phyloP scores from a whole-genome alignment of 2,797 vertebrate genomes.

The Spinus pinus region DNA sequence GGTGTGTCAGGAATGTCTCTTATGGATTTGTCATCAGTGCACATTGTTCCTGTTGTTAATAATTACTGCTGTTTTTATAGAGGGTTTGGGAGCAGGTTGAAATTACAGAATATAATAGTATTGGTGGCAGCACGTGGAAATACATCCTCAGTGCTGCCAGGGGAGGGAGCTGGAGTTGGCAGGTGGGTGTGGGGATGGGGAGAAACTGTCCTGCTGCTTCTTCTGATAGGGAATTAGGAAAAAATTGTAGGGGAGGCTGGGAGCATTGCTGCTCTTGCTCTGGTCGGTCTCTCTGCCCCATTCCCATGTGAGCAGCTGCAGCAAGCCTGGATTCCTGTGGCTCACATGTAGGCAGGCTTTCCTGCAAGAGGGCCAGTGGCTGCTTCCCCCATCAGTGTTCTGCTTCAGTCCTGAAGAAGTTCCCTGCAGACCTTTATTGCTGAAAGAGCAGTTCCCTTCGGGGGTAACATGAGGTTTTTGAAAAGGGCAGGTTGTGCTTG shows the following conservation, averaged over 20 bases:
- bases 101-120: neutral
- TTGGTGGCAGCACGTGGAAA: neutral
- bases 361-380: neutral
- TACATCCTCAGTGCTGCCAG: neutral
- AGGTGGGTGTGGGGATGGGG: fast-evolving
- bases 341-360: neutral
- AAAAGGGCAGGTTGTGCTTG: neutral
- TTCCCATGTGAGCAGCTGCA: neutral
- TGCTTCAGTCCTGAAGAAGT: neutral
- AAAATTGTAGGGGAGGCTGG: neutral
- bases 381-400: neutral
- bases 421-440: neutral
- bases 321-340: neutral
- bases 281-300: fast-evolving
- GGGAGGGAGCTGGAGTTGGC: neutral
- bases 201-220: fast-evolving
- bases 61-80: neutral
- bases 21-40: neutral
- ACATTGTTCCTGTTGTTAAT: neutral
- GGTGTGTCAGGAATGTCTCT: neutral
- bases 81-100: neutral
- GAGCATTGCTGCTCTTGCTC: neutral
- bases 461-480: neutral
- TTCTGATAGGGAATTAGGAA: neutral
- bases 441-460: neutral